A percentile compares a stretch with the other conserved stretches of the same genome.
Evolutionary conservation across 2,888 invertebrate species (phyloP).

Genomic region (Cataglyphis livida): DNA sequence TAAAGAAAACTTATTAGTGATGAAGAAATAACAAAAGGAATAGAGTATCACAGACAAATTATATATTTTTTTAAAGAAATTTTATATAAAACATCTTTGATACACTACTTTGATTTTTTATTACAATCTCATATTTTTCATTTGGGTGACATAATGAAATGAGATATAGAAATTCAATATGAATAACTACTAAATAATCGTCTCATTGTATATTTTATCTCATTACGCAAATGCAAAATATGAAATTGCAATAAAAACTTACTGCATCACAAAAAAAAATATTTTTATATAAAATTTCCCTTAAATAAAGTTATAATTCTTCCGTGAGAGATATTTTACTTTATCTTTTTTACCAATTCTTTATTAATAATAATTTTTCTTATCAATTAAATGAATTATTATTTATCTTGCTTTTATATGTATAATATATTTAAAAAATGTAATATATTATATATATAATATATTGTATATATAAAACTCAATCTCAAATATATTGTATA

Average conservation of each 20-base stretch:
- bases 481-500: neutral
- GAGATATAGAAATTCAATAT: neutral
- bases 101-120: neutral
- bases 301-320: too few species aligned
- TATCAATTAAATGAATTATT: too few species aligned
- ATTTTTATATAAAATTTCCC: too few species aligned
- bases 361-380: too few species aligned
- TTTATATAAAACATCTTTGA: neutral
- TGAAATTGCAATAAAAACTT: too few species aligned
- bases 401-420: neutral
- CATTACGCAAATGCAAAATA: too few species aligned
- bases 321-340: too few species aligned
- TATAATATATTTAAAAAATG: neutral
- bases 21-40: neutral
- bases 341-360: too few species aligned
- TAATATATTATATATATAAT: neutral
- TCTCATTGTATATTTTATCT: too few species aligned
- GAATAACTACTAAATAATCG: neutral
- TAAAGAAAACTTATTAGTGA: neutral
- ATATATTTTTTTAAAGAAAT: neutral
- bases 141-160: neutral
- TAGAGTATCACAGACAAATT: neutral
- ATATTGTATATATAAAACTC: neutral
- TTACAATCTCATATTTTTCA: neutral
- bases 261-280: too few species aligned